Percentiles rank a stretch among this genome's conserved stretches.
Evolutionary conservation across 1,140 invertebrate genomes (phyloP).

Genomic region (Apis florea): DNA sequence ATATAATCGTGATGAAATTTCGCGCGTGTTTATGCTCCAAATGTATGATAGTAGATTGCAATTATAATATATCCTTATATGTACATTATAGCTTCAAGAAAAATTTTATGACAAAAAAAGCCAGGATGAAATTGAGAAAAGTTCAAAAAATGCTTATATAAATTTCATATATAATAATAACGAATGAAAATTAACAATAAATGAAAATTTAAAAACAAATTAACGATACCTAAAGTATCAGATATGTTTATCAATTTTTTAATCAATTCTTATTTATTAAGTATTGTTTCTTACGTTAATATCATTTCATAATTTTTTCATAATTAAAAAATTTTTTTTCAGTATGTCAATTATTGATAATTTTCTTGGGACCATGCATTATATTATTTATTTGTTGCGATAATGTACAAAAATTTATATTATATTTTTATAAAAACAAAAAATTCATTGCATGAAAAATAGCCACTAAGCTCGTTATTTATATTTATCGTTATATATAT

Average conservation of each 20-base stretch:
- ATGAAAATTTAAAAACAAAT: not conserved
- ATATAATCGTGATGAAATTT: not conserved
- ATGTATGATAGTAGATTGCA: not conserved
- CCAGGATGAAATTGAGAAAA: not conserved
- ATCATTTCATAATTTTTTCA: not conserved
- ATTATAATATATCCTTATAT: not conserved
- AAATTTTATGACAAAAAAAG: not conserved
- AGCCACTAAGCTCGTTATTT: not conserved
- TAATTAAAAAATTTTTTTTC: not conserved
- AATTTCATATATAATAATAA: not conserved
- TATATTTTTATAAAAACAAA: not conserved
- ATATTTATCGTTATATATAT: no score
- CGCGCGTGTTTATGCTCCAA: not conserved
- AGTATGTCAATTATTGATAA: not conserved
- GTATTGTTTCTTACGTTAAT: not conserved
- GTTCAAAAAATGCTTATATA: not conserved
- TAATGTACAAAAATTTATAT: not conserved
- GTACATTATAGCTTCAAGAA: not conserved
- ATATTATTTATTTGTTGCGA: not conserved
- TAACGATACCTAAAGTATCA: not conserved
- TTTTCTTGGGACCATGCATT: constrained; percentile 23
- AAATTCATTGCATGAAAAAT: not conserved
- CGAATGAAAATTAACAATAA: not conserved
- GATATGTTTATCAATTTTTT: not conserved
- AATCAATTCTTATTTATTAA: not conserved